Evolutionary conservation across 2,113 vertebrate genomes (phyloP).

Genomic region (Hippocampus comes): DNA sequence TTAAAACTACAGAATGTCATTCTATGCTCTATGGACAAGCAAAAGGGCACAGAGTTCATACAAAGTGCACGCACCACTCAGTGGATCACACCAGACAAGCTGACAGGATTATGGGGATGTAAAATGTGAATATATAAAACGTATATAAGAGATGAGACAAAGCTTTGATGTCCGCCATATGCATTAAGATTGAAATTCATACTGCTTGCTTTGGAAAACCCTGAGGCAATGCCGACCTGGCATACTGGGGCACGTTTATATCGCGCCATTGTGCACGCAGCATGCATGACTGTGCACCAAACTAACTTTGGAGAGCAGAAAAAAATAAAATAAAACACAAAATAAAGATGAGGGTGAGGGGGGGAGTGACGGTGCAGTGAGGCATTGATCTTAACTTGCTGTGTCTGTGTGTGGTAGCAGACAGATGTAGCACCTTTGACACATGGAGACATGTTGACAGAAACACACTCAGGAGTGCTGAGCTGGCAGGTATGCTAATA

Average conservation of each 20-base stretch:
- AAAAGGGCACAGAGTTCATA: slow-evolving; percentile 21
- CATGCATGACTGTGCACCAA: slow-evolving; percentile 12
- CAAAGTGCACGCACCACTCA: slow-evolving; percentile 12
- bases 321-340: slow-evolving; percentile 12
- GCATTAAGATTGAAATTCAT: slow-evolving; percentile 44
- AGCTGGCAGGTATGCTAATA: slow-evolving; percentile 31
- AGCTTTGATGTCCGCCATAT: slow-evolving; percentile 47
- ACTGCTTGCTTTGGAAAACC: slow-evolving; percentile 36
- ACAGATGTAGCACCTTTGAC: slow-evolving; percentile 31
- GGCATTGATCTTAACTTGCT: background rate
- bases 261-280: slow-evolving; percentile 6
- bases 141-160: slow-evolving; percentile 15
- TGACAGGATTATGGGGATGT: slow-evolving; percentile 12
- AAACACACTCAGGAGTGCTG: slow-evolving; percentile 12
- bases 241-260: slow-evolving; percentile 40
- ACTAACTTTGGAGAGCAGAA: slow-evolving; percentile 12
- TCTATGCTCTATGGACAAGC: slow-evolving; percentile 16
- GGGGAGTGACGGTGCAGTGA: background rate
- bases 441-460: slow-evolving; percentile 23
- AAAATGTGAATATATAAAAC: background rate
- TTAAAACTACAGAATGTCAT: slow-evolving; percentile 59
- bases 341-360: background rate
- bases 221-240: slow-evolving; percentile 46
- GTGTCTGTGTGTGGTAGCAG: background rate
- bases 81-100: slow-evolving; percentile 29